These are phyloP conservation scores for Phalangium opilio DNA, from an alignment of 2,888 invertebrate genomes.

Conservation along the genomic window DNA sequence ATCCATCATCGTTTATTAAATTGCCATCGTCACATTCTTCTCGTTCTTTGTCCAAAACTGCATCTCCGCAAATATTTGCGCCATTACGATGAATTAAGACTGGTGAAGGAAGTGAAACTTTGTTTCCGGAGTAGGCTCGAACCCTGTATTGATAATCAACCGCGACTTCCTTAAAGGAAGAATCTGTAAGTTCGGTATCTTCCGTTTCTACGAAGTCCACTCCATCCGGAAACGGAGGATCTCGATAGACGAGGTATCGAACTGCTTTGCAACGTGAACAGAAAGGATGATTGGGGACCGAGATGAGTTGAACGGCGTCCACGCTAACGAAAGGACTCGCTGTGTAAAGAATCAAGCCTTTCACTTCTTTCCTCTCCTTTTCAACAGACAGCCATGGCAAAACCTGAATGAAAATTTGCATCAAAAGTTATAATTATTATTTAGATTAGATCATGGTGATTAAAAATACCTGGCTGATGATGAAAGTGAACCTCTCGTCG, in stretches of 20 bases:
- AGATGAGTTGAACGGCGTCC: slow-evolving; percentile 2
- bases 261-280: slow-evolving; percentile 2
- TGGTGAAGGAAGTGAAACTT: background rate
- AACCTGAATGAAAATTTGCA: too few species aligned
- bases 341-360: background rate
- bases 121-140: background rate
- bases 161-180: too few species aligned
- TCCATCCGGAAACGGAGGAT: background rate
- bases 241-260: background rate
- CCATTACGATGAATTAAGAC: background rate
- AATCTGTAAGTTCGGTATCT: slow-evolving; percentile 1
- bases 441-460: too few species aligned
- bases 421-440: too few species aligned
- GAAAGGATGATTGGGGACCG: background rate
- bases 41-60: background rate
- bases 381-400: too few species aligned
- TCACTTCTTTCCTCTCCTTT: too few species aligned
- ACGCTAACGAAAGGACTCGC: background rate
- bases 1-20: background rate
- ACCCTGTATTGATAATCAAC: background rate
- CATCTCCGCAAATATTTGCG: slow-evolving; percentile 1
- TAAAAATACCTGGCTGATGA: too few species aligned
- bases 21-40: slow-evolving; percentile 5
- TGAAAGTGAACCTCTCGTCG: too few species aligned
- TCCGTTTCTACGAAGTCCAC: background rate